Conservation (phyloP, 2,888 invertebrate species). For the Rhynchonema sp. region DNA sequence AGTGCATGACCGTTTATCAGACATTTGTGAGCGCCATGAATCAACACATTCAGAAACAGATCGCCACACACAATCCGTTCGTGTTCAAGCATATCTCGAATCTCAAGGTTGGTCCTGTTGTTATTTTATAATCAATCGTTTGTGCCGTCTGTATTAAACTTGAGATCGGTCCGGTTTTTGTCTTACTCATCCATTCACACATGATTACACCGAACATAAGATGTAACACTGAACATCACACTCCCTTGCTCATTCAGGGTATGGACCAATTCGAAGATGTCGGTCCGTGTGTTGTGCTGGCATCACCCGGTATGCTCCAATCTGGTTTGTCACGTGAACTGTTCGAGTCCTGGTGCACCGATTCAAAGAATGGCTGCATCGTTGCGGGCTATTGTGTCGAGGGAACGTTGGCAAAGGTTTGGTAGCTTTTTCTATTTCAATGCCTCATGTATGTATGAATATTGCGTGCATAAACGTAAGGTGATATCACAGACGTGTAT, state of each 20-base stretch:
- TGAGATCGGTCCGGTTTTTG: too few relatives aligned
- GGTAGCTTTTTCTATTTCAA: too few relatives aligned
- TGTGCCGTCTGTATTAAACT: too few relatives aligned
- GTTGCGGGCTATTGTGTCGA: constrained; percentile 63
- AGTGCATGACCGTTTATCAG: constrained; percentile 99
- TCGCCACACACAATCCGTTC: constrained; percentile 93
- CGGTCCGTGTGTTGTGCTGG: constrained; percentile 98
- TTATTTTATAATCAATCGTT: too few relatives aligned
- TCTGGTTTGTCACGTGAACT: constrained; percentile 86
- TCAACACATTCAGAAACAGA: constrained; percentile 80
- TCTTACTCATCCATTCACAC: too few relatives aligned
- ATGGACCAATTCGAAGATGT: constrained; percentile 99
- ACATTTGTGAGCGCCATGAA: constrained; percentile 99
- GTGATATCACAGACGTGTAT: too few relatives aligned
- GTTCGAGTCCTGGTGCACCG: constrained; percentile 97
- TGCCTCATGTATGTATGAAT: too few relatives aligned
- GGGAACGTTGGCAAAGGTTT: constrained; percentile 37
- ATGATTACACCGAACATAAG: too few relatives aligned
- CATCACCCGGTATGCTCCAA: constrained; percentile 99
- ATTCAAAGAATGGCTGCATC: constrained; percentile 90
- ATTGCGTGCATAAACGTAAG: too few relatives aligned
- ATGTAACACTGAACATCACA: too few relatives aligned
- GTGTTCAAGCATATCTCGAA: constrained; percentile 76
- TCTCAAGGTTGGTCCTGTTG: constrained; percentile 25
- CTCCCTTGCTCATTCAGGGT: constrained; percentile 50